Evolutionary conservation across 2,797 vertebrate species (phyloP).

Genomic region (Cygnus olor): DNA sequence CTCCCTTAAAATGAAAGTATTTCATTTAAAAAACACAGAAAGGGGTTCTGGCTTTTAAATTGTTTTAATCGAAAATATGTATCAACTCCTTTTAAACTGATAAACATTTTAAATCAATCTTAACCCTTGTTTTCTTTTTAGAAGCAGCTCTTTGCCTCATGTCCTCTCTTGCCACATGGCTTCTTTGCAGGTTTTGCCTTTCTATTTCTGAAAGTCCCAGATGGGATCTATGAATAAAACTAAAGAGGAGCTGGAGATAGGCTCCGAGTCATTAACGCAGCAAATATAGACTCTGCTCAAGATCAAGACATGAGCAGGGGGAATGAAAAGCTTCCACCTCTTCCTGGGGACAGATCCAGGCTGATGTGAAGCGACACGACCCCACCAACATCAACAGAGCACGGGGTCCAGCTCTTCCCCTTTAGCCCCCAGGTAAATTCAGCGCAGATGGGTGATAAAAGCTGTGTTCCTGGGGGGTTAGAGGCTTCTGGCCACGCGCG

Average conservation of each 20-base stretch:
- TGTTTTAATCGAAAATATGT: neutral
- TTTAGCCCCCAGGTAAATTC: neutral
- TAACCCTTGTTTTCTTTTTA: conserved; percentile 15
- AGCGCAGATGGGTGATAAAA: neutral
- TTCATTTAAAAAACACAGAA: neutral
- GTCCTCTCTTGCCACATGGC: conserved; percentile 60
- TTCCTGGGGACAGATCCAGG: neutral
- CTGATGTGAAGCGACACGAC: neutral
- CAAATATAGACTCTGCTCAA: conserved; percentile 65
- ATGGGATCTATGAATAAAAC: conserved; percentile 75
- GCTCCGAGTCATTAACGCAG: conserved; percentile 66
- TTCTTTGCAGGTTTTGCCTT: conserved; percentile 66
- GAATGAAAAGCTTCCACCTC: conserved; percentile 11
- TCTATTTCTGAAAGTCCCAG: conserved; percentile 71
- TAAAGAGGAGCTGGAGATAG: conserved; percentile 64
- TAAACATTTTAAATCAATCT: neutral
- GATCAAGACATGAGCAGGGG: neutral
- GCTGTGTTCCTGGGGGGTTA: neutral
- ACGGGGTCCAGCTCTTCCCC: neutral
- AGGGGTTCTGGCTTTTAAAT: neutral
- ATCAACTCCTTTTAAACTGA: conserved; percentile 1
- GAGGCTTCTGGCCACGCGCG: neutral
- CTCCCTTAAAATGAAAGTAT: neutral
- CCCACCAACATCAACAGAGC: fast-evolving
- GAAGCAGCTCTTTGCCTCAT: conserved; percentile 40